phyloP scores from a whole-genome alignment of 23 tunicate genomes.

The Aplidium turbinatum region DNA sequence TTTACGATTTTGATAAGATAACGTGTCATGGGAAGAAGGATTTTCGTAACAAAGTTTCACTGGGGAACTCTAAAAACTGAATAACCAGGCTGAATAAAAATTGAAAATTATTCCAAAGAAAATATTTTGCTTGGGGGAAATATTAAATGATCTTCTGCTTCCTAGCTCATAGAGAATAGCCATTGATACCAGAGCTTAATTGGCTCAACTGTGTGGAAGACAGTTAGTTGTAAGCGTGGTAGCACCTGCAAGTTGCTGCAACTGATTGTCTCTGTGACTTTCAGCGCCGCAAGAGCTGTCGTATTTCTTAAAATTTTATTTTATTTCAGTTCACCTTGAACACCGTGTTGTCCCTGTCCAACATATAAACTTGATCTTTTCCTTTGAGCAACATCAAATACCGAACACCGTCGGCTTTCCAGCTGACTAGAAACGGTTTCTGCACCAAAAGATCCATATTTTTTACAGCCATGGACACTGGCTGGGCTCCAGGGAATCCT shows the following conservation, averaged over 20 bases:
- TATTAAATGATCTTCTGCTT: too few relatives aligned
- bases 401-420: constrained; percentile 98
- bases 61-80: too few relatives aligned
- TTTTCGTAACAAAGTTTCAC: too few relatives aligned
- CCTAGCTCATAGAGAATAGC: too few relatives aligned
- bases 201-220: not conserved
- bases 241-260: too few relatives aligned
- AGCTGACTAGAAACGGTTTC: constrained; percentile 89
- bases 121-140: too few relatives aligned
- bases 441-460: constrained; percentile 66
- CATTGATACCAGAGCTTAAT: not conserved
- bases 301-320: too few relatives aligned
- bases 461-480: constrained; percentile 86
- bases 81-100: too few relatives aligned
- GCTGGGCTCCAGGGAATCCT: constrained; percentile 97
- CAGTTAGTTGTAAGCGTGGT: not conserved
- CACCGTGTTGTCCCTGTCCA: constrained; percentile 93
- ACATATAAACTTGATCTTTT: constrained; percentile 87
- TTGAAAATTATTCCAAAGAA: too few relatives aligned
- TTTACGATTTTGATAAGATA: too few relatives aligned
- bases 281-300: not conserved
- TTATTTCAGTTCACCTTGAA: constrained; percentile 77
- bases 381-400: constrained; percentile 87
- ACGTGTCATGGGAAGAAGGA: too few relatives aligned
- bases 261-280: too few relatives aligned